phyloP scores from a whole-genome alignment of 2,797 vertebrate genomes.

The Gymnocypris eckloni region DNA sequence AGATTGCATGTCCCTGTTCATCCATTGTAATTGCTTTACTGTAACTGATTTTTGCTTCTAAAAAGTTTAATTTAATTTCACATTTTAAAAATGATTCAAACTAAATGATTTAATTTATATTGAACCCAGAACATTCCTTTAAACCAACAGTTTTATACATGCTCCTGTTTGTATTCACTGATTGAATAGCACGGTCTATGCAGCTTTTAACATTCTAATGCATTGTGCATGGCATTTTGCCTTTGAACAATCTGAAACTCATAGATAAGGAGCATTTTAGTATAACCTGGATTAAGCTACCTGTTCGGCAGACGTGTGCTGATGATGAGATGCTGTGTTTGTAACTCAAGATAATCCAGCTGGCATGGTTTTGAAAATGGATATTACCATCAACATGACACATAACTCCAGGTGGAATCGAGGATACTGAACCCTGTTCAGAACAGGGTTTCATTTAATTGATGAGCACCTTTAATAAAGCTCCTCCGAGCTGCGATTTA shows the following conservation, averaged over 20 bases:
- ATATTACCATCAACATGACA: slow-evolving; percentile 34
- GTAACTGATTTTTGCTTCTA: background rate
- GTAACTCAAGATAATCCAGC: slow-evolving; percentile 50
- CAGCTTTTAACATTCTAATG: background rate
- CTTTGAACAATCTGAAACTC: slow-evolving; percentile 16
- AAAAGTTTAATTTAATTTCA: background rate
- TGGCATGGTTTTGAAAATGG: slow-evolving; percentile 48
- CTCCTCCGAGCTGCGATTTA: slow-evolving; percentile 6
- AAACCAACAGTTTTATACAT: background rate
- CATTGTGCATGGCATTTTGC: background rate
- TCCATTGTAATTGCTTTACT: background rate
- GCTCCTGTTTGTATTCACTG: background rate
- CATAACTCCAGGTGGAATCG: slow-evolving; percentile 43
- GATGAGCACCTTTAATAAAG: slow-evolving; percentile 26
- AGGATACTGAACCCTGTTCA: slow-evolving; percentile 34
- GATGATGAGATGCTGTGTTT: slow-evolving; percentile 48
- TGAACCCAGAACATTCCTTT: background rate
- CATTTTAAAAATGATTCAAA: background rate
- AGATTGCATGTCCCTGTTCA: background rate
- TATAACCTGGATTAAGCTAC: slow-evolving; percentile 49
- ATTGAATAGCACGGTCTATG: background rate
- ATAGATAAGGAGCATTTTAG: slow-evolving; percentile 11
- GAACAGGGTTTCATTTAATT: slow-evolving; percentile 36
- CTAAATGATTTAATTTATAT: too few relatives aligned
- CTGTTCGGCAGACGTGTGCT: slow-evolving; percentile 35